Base-by-base conservation (phyloP, 2,888 invertebrate species). In the Unio pictorum region DNA sequence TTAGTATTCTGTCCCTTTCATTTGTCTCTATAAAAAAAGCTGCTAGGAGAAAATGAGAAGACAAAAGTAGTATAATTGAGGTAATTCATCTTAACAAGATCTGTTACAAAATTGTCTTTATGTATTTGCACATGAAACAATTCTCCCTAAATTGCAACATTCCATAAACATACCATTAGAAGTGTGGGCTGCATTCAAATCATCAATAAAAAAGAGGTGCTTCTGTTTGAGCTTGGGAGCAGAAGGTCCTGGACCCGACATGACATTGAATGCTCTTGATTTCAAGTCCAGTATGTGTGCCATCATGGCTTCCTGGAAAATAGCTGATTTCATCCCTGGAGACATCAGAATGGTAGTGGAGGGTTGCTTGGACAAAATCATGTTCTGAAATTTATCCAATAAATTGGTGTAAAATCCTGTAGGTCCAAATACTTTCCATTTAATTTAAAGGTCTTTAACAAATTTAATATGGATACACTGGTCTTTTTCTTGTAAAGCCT, bases 121-220 rank as follows among this genome's bases (percentile, higher is more conserved):
- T 45, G 45, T 11, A 45, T 45, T 45, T 45, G 1, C 45, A 11
- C 45, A 11, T 8, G 45, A 45, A 45, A 45, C 2, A 1, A 45
- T 45, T 45, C 45, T 45, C 45, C 11, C 11, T 45, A 45, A 45
- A 45, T 11, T 45, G 45, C 45, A 45, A 45, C 45, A 3, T 45
- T 45, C 11, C 45, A 45, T 15, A 69, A 55, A 68, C 76, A 61
- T 71, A 86, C 86, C 81, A 71, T 81, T 77, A 17, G 75, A 70
- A 61, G 71, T 75, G 17, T 80, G 73, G 17, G 87, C 87, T 66
- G 82, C 84, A 72, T 83, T 87, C 23, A 89, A 81, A 73, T 89
- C 89, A 69, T 89, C 89, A 59, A 89, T 80, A 68, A 87, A 89
- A 83, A 89, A 88, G 30, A 88, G 79, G 69, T 86, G 87, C 68